Evolutionary conservation across 2,888 invertebrate genomes (phyloP), one percentile per base, ranked within the genome.

Genomic region (Scaeva pyrastri): DNA sequence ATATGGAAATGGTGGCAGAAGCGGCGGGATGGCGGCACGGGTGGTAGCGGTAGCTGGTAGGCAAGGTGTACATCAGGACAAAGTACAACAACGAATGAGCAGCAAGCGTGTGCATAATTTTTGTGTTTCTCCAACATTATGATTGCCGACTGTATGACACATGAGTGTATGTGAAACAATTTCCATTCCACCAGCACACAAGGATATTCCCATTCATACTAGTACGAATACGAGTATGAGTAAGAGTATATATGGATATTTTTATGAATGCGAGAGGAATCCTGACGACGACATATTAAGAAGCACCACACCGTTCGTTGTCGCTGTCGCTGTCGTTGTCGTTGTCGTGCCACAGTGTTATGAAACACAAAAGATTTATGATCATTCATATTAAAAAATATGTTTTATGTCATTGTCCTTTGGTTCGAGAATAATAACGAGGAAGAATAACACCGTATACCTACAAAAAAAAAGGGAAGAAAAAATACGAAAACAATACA

Each of bases 341-440:
- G n/a, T 66, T 48, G 48, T 66, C 76, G 72, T 60, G 55, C 68
- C 76, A 75, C 48, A 48, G n/a, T 79, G 56, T 82, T 81, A 77
- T 86, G 86, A 81, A 71, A 73, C 70, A 71, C 64, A 70, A 78
- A 71, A 86, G 86, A 86, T 86, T 86, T 86, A 86, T 86, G 86
- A 86, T 86, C 86, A 71, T 82, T 86, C 86, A 86, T 86, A 86
- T 86, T 86, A 86, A 86, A 86, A 86, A 82, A 86, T 82, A 82
- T 82, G 77, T 82, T 86, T 82, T 78, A 86, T 82, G 77, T 82
- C 86, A 82, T 77, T 86, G 86, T 86, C 86, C 82, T 86, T 82
- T 81, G 60, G 70, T 78, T 74, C 62, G 41, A 41, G 68, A 39
- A 68, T 68, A 52, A 68, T 36, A 68, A 52, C 50, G 66, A 36